Conservation (phyloP, 2,113 vertebrate species). For the Nansenia antarctica region DNA sequence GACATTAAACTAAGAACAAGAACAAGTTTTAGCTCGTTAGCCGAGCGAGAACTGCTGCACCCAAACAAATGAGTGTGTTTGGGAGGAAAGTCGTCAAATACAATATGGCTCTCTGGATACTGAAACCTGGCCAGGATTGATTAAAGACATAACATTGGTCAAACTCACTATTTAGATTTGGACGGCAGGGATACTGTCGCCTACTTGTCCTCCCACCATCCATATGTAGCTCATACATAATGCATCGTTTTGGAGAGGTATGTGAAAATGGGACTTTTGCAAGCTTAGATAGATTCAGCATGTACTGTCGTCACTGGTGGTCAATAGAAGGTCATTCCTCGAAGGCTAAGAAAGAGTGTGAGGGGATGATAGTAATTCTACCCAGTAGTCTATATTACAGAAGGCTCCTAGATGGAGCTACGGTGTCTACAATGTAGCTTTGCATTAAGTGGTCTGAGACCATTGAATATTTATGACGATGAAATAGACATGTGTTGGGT, state of each 20-base stretch:
- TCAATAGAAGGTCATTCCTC: not conserved
- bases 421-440: no score
- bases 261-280: slow-evolving; percentile 26
- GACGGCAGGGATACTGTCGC: slow-evolving; percentile 46
- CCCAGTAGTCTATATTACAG: no score
- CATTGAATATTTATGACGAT: no score
- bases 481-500: no score
- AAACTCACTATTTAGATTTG: slow-evolving; percentile 47
- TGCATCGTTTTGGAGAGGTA: slow-evolving; percentile 57
- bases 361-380: no score
- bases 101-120: slow-evolving; percentile 13
- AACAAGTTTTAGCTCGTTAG: slow-evolving; percentile 48
- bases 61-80: slow-evolving; percentile 54
- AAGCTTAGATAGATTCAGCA: not conserved
- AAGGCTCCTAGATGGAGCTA: no score
- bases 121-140: slow-evolving; percentile 18
- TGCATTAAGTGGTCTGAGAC: no score
- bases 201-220: slow-evolving; percentile 61
- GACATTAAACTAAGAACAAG: not conserved
- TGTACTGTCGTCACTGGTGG: not conserved
- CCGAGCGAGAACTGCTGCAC: slow-evolving; percentile 26
- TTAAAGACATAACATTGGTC: slow-evolving; percentile 56
- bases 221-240: slow-evolving; percentile 64
- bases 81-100: slow-evolving; percentile 28
- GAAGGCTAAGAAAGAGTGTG: no score